These are phyloP conservation scores for Toxotes chatareus DNA, from an alignment of 2,113 vertebrate genomes.

Conservation along the genomic window DNA sequence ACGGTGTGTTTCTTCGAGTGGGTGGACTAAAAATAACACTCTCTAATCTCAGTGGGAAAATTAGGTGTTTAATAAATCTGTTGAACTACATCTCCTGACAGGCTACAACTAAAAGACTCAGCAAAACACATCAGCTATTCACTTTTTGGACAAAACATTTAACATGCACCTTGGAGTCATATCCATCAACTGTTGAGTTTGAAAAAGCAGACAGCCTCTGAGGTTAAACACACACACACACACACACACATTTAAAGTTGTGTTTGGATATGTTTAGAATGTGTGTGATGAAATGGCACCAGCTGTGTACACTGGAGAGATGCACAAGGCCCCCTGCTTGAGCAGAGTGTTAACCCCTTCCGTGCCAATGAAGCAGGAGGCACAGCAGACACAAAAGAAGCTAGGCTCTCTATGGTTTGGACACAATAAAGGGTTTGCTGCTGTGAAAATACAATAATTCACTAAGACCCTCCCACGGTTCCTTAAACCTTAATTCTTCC, in stretches of 20 bases:
- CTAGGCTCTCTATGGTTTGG: constrained; percentile 29
- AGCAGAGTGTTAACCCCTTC: constrained; percentile 80
- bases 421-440: constrained; percentile 47
- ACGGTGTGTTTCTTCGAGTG: constrained; percentile 44
- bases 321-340: constrained; percentile 70
- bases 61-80: constrained; percentile 80
- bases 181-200: constrained; percentile 75
- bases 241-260: constrained; percentile 71
- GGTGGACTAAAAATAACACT: constrained; percentile 70
- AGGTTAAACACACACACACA: constrained; percentile 38
- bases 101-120: constrained; percentile 71
- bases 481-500: constrained; percentile 56
- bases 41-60: constrained; percentile 69
- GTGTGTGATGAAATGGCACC: constrained; percentile 86
- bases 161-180: constrained; percentile 70
- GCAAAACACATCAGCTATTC: constrained; percentile 74
- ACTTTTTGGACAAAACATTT: constrained; percentile 69
- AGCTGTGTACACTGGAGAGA: constrained; percentile 85
- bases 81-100: constrained; percentile 73
- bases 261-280: constrained; percentile 85
- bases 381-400: constrained; percentile 53
- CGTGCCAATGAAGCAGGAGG: constrained; percentile 43
- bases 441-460: constrained; percentile 61
- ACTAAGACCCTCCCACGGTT: constrained; percentile 28
- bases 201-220: constrained; percentile 71